phyloP scores from a whole-genome alignment of 2,797 vertebrate genomes.

The Syngnathus rostellatus region DNA sequence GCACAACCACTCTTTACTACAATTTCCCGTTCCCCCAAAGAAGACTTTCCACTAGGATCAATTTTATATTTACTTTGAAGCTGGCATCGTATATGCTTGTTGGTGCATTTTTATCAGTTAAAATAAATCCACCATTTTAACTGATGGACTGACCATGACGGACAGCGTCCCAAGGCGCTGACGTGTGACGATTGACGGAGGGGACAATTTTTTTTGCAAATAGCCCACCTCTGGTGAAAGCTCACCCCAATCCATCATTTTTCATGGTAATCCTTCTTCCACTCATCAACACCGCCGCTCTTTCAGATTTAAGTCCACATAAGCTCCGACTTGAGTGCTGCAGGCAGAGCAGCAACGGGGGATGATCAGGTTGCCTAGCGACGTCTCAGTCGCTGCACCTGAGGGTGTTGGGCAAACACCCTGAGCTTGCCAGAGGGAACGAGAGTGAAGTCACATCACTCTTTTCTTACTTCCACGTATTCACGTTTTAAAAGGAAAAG shows the following conservation, averaged over 20 bases:
- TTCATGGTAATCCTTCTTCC: constrained; percentile 62
- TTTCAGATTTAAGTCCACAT: constrained; percentile 68
- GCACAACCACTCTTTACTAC: too few species aligned
- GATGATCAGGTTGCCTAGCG: constrained; percentile 68
- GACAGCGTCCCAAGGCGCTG: too few species aligned
- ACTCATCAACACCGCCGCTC: constrained; percentile 63
- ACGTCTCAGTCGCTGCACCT: constrained; percentile 59
- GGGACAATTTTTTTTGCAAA: too few species aligned
- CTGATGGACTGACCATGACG: too few species aligned
- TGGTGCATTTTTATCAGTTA: too few species aligned
- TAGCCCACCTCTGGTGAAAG: too few species aligned
- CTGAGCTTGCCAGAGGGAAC: constrained; percentile 51
- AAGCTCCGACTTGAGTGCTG: constrained; percentile 69
- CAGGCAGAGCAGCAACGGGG: constrained; percentile 56
- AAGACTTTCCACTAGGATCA: too few species aligned
- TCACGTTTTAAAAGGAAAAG: constrained; percentile 10
- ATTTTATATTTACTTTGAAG: too few species aligned
- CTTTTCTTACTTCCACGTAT: constrained; percentile 37
- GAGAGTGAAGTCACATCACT: constrained; percentile 36
- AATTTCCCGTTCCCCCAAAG: too few species aligned
- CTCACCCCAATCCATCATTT: constrained; percentile 64
- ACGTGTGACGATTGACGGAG: too few species aligned
- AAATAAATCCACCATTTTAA: too few species aligned
- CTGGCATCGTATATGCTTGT: too few species aligned
- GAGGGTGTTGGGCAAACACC: constrained; percentile 68